phyloP scores from a whole-genome alignment of 2,888 invertebrate species.

The Mythimna albipuncta region DNA sequence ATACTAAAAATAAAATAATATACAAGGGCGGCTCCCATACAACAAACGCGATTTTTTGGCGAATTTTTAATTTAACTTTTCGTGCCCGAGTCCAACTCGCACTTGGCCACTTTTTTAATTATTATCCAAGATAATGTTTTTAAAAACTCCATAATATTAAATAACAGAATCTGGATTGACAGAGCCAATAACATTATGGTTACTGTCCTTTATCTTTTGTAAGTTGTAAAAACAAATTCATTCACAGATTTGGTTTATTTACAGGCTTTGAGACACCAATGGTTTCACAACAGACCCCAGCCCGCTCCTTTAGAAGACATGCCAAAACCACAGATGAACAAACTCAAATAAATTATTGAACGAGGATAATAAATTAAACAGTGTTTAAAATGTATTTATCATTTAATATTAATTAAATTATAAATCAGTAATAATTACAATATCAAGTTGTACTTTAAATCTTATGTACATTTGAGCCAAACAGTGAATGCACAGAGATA shows the following conservation, averaged over 20 bases:
- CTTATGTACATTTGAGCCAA: constrained; percentile 79
- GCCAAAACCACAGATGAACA: constrained; percentile 91
- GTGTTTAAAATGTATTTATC: constrained; percentile 69
- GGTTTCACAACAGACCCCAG: constrained; percentile 93
- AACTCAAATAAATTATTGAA: constrained; percentile 69
- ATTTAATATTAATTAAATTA: constrained; percentile 69
- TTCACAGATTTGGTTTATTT: constrained; percentile 61
- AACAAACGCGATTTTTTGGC: no score
- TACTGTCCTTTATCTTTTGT: neutral
- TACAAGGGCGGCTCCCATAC: no score
- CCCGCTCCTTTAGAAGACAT: constrained; percentile 92
- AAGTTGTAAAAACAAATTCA: neutral
- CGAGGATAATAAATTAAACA: constrained; percentile 60
- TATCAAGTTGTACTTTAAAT: constrained; percentile 81
- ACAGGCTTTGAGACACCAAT: constrained; percentile 94
- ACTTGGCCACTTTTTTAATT: no score
- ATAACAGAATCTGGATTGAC: neutral
- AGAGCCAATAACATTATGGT: no score
- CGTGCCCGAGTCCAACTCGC: no score
- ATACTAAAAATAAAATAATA: no score
- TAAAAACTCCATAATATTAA: no score
- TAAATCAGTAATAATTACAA: constrained; percentile 77
- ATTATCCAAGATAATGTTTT: no score
- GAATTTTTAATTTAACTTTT: no score
- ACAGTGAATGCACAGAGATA: constrained; percentile 63